Evolutionary conservation across 2,113 vertebrate species (phyloP).

Genomic region (Catharus minimus): DNA sequence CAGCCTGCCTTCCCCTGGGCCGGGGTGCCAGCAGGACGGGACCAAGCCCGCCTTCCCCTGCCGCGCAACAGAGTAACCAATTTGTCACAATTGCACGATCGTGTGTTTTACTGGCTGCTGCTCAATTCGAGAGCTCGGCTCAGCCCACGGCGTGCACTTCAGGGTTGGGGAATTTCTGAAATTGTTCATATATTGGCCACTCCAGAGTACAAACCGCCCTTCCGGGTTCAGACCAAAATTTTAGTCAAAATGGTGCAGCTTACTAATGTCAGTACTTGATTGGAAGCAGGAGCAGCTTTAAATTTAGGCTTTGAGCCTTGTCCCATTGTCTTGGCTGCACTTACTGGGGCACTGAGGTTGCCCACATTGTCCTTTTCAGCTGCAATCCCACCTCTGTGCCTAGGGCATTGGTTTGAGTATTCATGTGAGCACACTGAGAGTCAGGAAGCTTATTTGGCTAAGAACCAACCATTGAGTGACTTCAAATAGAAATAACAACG

Average conservation of each 20-base stretch:
- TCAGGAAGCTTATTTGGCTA: neutral
- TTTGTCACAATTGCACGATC: no score
- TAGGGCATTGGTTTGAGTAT: neutral
- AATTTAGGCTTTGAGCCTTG: neutral
- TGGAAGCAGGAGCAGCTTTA: neutral
- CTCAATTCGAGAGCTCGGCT: no score
- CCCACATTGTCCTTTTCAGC: fast-evolving
- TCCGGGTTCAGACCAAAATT: no score
- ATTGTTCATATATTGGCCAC: no score
- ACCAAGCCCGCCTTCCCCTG: no score
- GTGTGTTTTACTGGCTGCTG: no score
- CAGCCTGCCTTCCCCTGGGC: no score
- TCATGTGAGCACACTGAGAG: neutral
- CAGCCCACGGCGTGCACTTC: no score
- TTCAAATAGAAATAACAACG: neutral
- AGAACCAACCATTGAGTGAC: neutral
- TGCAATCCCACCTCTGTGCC: neutral
- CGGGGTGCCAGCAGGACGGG: no score
- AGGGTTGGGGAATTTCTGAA: no score
- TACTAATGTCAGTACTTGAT: neutral
- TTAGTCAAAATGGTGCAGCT: neutral
- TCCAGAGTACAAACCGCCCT: no score
- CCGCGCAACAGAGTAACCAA: no score
- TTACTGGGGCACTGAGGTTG: neutral
- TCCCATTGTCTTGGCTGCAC: neutral